Conservation (phyloP, 2,113 vertebrate species). For the Arothron firmamentum region DNA sequence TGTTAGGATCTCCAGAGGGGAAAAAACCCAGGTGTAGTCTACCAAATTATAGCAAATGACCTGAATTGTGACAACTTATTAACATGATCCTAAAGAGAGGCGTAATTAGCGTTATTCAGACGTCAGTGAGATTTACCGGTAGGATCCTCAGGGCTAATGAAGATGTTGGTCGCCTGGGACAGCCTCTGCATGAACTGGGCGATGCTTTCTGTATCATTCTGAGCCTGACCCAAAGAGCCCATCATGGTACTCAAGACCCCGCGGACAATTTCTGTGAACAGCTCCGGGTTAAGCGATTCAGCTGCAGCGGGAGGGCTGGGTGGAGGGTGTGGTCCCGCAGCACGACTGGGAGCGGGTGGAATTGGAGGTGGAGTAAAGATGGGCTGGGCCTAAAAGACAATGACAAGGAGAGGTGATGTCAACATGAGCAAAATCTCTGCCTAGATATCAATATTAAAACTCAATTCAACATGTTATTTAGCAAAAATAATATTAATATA, state of each 20-base stretch:
- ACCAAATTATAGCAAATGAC: too few relatives aligned
- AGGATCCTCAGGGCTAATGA: constrained; percentile 81
- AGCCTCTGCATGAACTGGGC: constrained; percentile 90
- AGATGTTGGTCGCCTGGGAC: constrained; percentile 86
- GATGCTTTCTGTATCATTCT: constrained; percentile 87
- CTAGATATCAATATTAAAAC: too few relatives aligned
- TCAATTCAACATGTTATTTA: too few relatives aligned
- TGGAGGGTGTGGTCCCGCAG: constrained; percentile 26
- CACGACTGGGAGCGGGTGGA: constrained; percentile 22
- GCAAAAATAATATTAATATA: too few relatives aligned
- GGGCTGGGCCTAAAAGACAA: constrained; percentile 61
- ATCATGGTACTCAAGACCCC: constrained; percentile 87
- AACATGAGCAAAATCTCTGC: too few relatives aligned
- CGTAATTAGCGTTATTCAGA: too few relatives aligned
- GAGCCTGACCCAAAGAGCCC: constrained; percentile 84
- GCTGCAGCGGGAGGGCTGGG: constrained; percentile 32
- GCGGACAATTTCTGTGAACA: constrained; percentile 87
- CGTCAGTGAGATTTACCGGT: constrained; percentile 60
- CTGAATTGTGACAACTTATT: too few relatives aligned
- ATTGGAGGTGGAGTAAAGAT: constrained; percentile 62
- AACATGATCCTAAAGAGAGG: too few relatives aligned
- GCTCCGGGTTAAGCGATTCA: constrained; percentile 81
- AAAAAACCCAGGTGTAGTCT: too few relatives aligned
- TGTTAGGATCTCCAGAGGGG: too few relatives aligned
- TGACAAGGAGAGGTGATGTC: neutral